Evolutionary conservation across 2,113 vertebrate species (phyloP).

Genomic region (Hyperopisus bebe): DNA sequence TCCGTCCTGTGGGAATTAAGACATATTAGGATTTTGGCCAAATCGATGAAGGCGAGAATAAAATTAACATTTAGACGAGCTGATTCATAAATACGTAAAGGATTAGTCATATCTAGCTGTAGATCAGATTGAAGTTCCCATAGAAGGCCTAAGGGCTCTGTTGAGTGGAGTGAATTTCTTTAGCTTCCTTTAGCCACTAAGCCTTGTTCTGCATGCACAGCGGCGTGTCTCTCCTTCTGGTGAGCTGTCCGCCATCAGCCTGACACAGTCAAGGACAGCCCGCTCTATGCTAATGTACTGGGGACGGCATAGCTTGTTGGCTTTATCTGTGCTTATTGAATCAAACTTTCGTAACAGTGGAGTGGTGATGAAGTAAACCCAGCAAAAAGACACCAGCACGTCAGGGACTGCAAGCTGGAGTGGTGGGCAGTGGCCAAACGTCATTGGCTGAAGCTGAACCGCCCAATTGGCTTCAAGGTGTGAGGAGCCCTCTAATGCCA

Average conservation of each 20-base stretch:
- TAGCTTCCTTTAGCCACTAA: constrained; percentile 38
- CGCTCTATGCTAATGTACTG: constrained; percentile 35
- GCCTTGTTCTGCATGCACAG: constrained; percentile 38
- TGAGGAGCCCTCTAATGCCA: not conserved
- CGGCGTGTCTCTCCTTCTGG: constrained; percentile 38
- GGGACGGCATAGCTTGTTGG: constrained; percentile 15
- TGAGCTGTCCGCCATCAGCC: constrained; percentile 46
- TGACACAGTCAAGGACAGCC: constrained; percentile 33
- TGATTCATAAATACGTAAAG: constrained; percentile 68
- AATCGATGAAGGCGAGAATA: constrained; percentile 43
- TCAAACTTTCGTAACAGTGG: constrained; percentile 38
- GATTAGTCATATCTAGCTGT: constrained; percentile 53
- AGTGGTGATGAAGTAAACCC: not conserved
- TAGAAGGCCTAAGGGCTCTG: constrained; percentile 38
- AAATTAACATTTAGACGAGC: constrained; percentile 49
- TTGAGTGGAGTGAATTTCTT: constrained; percentile 52
- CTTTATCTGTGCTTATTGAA: not conserved
- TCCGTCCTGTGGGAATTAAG: constrained; percentile 46
- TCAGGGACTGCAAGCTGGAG: not conserved
- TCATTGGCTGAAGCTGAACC: not conserved
- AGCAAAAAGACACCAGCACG: not conserved
- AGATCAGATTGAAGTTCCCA: constrained; percentile 51
- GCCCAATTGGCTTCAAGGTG: not conserved
- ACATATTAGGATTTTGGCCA: constrained; percentile 44
- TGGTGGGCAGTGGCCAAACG: not conserved